These are phyloP conservation scores for Apis florea DNA, from an alignment of 1,140 invertebrate genomes.

Conservation along the genomic window DNA sequence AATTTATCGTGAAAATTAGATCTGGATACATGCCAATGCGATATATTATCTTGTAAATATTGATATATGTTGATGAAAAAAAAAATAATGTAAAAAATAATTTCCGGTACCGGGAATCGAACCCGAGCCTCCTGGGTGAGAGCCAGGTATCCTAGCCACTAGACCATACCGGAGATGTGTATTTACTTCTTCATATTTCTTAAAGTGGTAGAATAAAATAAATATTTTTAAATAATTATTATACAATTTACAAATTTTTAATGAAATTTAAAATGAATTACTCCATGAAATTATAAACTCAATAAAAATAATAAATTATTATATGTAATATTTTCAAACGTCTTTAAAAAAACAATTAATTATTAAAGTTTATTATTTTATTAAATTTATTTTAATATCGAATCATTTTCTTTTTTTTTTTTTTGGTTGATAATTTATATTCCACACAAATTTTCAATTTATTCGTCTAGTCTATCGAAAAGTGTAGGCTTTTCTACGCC, in stretches of 20 bases:
- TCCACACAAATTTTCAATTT: not conserved
- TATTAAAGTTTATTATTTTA: too few relatives aligned
- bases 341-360: too few relatives aligned
- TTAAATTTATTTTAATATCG: not conserved
- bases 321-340: too few relatives aligned
- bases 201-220: accelerated
- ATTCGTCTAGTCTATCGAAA: not conserved
- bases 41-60: not conserved
- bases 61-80: too few relatives aligned
- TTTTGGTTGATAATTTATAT: not conserved
- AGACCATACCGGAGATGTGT: slow-evolving; percentile 51
- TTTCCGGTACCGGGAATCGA: slow-evolving; percentile 59
- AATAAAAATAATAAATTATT: not conserved
- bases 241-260: not conserved
- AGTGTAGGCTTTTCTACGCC: slow-evolving; percentile 3
- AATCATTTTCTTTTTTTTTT: not conserved
- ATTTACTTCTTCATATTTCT: accelerated
- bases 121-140: slow-evolving; percentile 73
- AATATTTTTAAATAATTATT: not conserved
- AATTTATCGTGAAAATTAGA: not conserved
- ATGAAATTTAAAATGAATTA: not conserved
- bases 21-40: not conserved
- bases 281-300: not conserved
- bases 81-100: slow-evolving; percentile 5
- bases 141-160: slow-evolving; percentile 73